Base-by-base conservation (phyloP, 2,113 vertebrate species). In the Alligator mississippiensis region DNA sequence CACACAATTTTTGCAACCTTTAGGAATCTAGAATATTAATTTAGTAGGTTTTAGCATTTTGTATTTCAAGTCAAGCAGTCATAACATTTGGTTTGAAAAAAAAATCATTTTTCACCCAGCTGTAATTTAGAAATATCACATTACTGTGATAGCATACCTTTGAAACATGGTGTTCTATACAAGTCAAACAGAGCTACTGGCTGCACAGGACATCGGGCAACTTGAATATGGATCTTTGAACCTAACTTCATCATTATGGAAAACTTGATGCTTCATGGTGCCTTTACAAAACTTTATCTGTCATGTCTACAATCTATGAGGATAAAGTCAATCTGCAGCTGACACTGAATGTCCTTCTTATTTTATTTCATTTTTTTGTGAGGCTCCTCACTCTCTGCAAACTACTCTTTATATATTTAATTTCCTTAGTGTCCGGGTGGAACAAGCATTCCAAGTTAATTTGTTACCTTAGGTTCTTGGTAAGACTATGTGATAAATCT, bases 381-480 rank as follows among this genome's bases (percentile, higher is more conserved):
- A 72, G 66, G 83, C 80, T 95, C 21, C 47, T 90, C 19, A 34
- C 9, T 94, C 87, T 77, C 85, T 89, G 82, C 58, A 88, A 82
- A 64, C 77, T 94, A 61, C 19, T 85, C 58, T 86, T 86, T 79
- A 61, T 68, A 85, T 21, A 10, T 92, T 84, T 91, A 78, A 93
- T 92, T 94, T 93, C 88, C 77, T 90, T 89, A 88, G 84, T 91
- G 90, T 93, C 91, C 93, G 96, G 96, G 89, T 94, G 94, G 93
- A 94, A 96, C 34, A 94, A 77, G 80, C 79, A 94, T 96, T 96
- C 96, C 91, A 96, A 95, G 88, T 92, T 94, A 91, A 92, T 91
- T 91, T 85, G 74, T 78, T 92, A 77, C 80, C 91, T 5, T 58
- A 93, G 88, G 28, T 89, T 81, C 47, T 25, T 64, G 93, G 86